Base-by-base conservation (phyloP, 53 echinoderm and acorn worm genomes). In the Echinarachnius parma region DNA sequence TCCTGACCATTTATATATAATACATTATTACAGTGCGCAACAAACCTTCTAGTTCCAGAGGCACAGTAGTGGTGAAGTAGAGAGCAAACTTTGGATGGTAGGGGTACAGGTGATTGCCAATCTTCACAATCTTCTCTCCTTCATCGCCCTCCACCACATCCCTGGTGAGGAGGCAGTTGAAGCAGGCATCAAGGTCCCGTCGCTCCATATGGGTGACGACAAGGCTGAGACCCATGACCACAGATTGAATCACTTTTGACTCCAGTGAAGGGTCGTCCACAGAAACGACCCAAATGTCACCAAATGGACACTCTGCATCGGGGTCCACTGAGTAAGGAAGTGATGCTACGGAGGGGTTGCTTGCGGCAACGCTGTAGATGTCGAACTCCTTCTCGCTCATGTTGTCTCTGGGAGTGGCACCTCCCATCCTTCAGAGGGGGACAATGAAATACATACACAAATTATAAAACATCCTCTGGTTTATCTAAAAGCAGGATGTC, bases 11-110 rank as follows among this genome's bases (percentile, higher is more conserved):
- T n/a, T n/a, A n/a, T n/a, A n/a, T n/a, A n/a, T n/a, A n/a, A n/a
- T n/a, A n/a, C n/a, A n/a, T n/a, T n/a, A n/a, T n/a, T n/a, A n/a
- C n/a, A n/a, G n/a, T n/a, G 15, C 9, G 18, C 9, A 8, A 13
- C 86, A 42, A 48, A 96, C 96, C 96, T 77, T 87, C 77, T 33
- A 98, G 37, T 44, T 77, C 78, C 32, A 98, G 56, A n/a, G 98
- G 91, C 4, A 98, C 98, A 0, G 91, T 85, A 24, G 98, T 79
- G 53, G 79, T 82, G 13, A 98, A 62, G 20, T 82, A 86, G 57
- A 98, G 83, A 18, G 76, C 77, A 59, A 98, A 92, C 31, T 61
- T 69, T 34, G 86, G 76, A 20, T 85, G 59, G 83, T 92, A 98
- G 18, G 64, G 69, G 64, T 72, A 98, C 88, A 87, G 85, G 29